Percentiles rank a stretch among this genome's conserved stretches.
Evolutionary conservation across 2,113 vertebrate genomes (phyloP).

Genomic region (Dissostichus mawsoni): DNA sequence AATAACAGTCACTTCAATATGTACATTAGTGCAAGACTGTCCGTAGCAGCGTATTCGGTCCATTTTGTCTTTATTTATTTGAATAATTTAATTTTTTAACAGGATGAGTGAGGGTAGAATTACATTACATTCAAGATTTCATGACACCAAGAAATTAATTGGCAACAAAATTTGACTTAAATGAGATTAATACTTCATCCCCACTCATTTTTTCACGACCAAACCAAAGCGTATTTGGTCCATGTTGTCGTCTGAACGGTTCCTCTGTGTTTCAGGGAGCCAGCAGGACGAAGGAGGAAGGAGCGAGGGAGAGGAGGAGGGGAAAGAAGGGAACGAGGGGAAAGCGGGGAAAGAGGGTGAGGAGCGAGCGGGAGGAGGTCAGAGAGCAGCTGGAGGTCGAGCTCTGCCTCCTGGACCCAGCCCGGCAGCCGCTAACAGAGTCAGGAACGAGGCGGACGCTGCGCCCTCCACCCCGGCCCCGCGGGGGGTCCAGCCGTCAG

Average conservation of each 20-base stretch:
- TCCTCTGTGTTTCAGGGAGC: constrained; percentile 86
- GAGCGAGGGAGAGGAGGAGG: constrained; percentile 91
- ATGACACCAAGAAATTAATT: too few relatives aligned
- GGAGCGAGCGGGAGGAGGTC: constrained; percentile 90
- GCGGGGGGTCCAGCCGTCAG: constrained; percentile 89
- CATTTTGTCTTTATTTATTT: too few relatives aligned
- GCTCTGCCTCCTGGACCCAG: constrained; percentile 85
- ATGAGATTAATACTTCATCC: too few relatives aligned
- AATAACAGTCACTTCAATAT: too few relatives aligned
- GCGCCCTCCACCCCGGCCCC: constrained; percentile 91
- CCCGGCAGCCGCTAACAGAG: constrained; percentile 90
- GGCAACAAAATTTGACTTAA: too few relatives aligned
- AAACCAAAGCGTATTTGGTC: too few relatives aligned
- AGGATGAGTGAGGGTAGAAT: too few relatives aligned
- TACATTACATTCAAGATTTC: too few relatives aligned
- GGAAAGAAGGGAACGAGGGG: constrained; percentile 91
- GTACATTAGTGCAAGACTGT: too few relatives aligned
- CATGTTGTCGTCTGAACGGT: not conserved
- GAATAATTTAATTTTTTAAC: too few relatives aligned
- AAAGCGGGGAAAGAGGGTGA: constrained; percentile 92
- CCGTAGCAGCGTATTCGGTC: too few relatives aligned
- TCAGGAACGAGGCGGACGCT: constrained; percentile 91
- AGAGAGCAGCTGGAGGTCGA: constrained; percentile 85
- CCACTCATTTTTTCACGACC: too few relatives aligned
- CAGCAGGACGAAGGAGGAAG: constrained; percentile 92